Conservation (phyloP, 37 sponge, comb jelly and placozoan genomes). For the Ianthella basta region DNA sequence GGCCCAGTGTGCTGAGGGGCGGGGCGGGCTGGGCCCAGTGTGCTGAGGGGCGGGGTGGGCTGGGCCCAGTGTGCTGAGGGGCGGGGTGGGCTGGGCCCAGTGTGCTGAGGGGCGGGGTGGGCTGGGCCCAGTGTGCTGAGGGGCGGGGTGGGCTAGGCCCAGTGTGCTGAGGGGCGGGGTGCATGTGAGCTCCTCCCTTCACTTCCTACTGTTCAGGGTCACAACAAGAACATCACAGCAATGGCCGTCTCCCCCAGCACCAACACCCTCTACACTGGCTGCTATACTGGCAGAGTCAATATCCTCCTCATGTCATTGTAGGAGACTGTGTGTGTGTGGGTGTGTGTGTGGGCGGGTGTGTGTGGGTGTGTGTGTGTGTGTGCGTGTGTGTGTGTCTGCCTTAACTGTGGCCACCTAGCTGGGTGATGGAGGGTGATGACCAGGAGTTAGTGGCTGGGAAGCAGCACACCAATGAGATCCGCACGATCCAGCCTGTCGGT, state of each 20-base stretch:
- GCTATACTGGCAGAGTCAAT: constrained; percentile 81
- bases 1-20: no score
- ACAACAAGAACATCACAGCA: constrained; percentile 83
- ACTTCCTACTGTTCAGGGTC: constrained; percentile 61
- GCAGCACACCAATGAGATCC: constrained; percentile 70
- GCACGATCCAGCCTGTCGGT: constrained; percentile 48
- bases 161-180: neutral
- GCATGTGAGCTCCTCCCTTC: neutral
- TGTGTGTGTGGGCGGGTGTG: neutral
- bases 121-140: neutral
- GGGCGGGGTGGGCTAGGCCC: neutral
- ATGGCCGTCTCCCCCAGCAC: constrained; percentile 47
- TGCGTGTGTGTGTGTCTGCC: neutral
- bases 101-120: neutral
- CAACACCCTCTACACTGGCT: constrained; percentile 72
- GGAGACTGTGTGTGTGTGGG: neutral
- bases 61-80: neutral
- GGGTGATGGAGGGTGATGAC: constrained; percentile 66
- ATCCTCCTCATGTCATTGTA: constrained; percentile 39
- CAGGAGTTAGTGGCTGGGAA: constrained; percentile 66
- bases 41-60: neutral
- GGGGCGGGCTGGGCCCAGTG: neutral
- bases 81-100: constrained; percentile 7
- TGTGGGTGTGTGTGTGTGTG: neutral
- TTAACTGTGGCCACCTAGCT: constrained; percentile 45